Evolutionary conservation across 2,888 invertebrate species (phyloP).

Genomic region (Tyria jacobaeae): DNA sequence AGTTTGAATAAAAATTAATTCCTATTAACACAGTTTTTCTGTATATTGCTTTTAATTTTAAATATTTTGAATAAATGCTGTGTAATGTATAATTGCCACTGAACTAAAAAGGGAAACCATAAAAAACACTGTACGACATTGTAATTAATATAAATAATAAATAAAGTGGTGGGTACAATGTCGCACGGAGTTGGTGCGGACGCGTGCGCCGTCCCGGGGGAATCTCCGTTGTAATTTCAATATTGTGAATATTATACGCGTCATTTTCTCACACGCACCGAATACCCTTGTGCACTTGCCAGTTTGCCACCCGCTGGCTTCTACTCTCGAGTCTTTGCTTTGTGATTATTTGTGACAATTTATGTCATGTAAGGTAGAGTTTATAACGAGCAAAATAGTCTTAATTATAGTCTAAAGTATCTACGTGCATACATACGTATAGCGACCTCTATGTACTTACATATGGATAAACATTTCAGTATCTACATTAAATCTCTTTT

Average conservation of each 20-base stretch:
- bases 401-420: not conserved
- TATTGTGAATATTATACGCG: slow-evolving; percentile 78
- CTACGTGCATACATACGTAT: too few relatives aligned
- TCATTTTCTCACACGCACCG: slow-evolving; percentile 75
- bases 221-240: slow-evolving; percentile 64
- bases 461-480: too few relatives aligned
- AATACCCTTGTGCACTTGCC: slow-evolving; percentile 55
- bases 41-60: not conserved
- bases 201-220: slow-evolving; percentile 64
- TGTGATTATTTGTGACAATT: slow-evolving; percentile 33
- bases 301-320: slow-evolving; percentile 53
- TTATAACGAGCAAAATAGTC: not conserved
- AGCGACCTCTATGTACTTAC: too few relatives aligned
- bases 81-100: slow-evolving; percentile 11
- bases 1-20: too few relatives aligned
- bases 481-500: too few relatives aligned
- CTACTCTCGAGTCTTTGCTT: slow-evolving; percentile 34
- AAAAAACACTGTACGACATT: slow-evolving; percentile 56
- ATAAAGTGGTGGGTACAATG: slow-evolving; percentile 64
- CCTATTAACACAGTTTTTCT: too few relatives aligned
- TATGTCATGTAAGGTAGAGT: slow-evolving; percentile 8
- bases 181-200: slow-evolving; percentile 56
- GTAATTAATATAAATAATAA: slow-evolving; percentile 82
- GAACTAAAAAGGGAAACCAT: slow-evolving; percentile 32
- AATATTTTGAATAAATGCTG: too few relatives aligned